These are phyloP conservation scores for Arctia plantaginis DNA, from an alignment of 2,888 invertebrate genomes.

Conservation along the genomic window DNA sequence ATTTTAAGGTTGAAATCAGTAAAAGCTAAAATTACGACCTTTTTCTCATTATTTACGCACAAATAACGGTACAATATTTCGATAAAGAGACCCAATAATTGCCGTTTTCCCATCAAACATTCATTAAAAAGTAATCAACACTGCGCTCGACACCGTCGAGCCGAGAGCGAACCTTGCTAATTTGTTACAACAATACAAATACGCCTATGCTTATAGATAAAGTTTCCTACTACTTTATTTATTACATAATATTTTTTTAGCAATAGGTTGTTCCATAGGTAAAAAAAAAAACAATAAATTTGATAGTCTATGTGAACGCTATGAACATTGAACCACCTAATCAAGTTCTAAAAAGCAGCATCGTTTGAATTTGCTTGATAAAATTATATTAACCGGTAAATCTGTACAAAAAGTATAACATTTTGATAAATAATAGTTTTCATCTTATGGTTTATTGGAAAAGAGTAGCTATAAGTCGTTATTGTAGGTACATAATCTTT, in stretches of 20 bases:
- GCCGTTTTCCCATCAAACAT: conserved; percentile 62
- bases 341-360: too few species aligned
- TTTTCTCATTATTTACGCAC: conserved; percentile 29
- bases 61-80: conserved; percentile 37
- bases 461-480: too few species aligned
- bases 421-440: too few species aligned
- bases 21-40: conserved; percentile 9
- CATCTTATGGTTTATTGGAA: too few species aligned
- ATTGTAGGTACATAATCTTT: too few species aligned
- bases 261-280: not conserved
- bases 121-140: conserved; percentile 71
- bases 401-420: too few species aligned
- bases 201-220: conserved; percentile 1
- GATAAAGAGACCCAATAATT: conserved; percentile 49
- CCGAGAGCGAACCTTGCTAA: conserved; percentile 35
- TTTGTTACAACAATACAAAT: conserved; percentile 47
- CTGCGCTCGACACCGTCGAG: conserved; percentile 32
- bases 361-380: too few species aligned
- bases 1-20: conserved; percentile 19
- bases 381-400: too few species aligned
- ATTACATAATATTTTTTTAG: not conserved
- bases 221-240: not conserved
- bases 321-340: too few species aligned
- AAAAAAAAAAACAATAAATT: too few species aligned
- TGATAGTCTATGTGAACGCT: too few species aligned